Conservation (phyloP, 2,888 invertebrate genomes). For the Drosophila demipolita region DNA sequence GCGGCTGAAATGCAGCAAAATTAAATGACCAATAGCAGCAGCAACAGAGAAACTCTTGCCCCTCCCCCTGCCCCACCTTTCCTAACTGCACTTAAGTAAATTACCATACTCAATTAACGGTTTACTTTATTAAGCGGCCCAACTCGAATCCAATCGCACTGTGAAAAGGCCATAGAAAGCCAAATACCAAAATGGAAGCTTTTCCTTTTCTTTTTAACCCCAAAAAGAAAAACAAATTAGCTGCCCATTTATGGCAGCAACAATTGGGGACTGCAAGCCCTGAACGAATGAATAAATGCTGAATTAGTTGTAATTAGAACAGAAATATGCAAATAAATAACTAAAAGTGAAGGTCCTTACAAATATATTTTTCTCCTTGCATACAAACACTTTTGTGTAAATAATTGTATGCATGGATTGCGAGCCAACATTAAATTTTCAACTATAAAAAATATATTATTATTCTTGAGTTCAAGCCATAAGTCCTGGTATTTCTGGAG, state of each 20-base stretch:
- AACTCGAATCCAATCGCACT: conserved; percentile 58
- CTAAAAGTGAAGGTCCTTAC: not conserved
- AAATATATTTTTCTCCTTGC: no score
- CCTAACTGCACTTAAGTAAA: conserved; percentile 65
- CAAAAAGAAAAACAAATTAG: conserved; percentile 38
- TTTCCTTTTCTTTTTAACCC: not conserved
- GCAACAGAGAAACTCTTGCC: not conserved
- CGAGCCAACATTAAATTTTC: not conserved
- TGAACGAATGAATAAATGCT: conserved; percentile 32
- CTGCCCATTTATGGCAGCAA: conserved; percentile 29
- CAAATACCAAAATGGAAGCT: conserved; percentile 16
- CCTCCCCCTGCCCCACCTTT: not conserved
- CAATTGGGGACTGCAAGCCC: conserved; percentile 18
- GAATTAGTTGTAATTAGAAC: conserved; percentile 19
- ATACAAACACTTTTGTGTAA: not conserved
- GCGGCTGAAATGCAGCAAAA: conserved; percentile 60
- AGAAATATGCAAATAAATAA: not conserved
- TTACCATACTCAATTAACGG: conserved; percentile 78
- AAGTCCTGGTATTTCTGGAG: not conserved
- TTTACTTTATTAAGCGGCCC: conserved; percentile 59
- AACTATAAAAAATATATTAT: not conserved
- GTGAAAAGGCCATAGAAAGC: conserved; percentile 44
- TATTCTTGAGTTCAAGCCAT: not conserved
- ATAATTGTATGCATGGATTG: not conserved
- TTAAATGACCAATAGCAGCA: conserved; percentile 39